Percentiles rank a stretch among this genome's conserved stretches.
These are phyloP conservation scores for Echeneis naucrates DNA, from an alignment of 2,797 vertebrate genomes.

Conservation along the genomic window DNA sequence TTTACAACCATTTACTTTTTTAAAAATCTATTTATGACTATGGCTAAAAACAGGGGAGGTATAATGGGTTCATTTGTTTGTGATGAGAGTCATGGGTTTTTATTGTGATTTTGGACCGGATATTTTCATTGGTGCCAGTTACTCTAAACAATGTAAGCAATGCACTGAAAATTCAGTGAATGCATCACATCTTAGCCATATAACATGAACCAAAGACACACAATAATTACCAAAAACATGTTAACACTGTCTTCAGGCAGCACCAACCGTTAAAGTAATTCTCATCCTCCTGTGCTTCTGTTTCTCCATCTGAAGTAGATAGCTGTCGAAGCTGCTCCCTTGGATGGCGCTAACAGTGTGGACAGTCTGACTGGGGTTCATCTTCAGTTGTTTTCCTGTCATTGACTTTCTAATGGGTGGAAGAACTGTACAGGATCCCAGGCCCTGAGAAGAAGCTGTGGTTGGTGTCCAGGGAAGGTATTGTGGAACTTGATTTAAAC, in stretches of 20 bases:
- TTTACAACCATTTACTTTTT: background rate
- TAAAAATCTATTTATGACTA: too few relatives aligned
- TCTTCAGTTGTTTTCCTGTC: conserved; percentile 55
- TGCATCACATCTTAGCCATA: background rate
- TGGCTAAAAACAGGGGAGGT: background rate
- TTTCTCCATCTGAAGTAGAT: conserved; percentile 82
- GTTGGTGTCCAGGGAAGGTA: conserved; percentile 46
- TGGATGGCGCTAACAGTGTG: conserved; percentile 45
- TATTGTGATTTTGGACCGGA: background rate
- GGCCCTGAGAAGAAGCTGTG: conserved; percentile 38
- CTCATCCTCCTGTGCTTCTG: conserved; percentile 75
- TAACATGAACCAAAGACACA: too few relatives aligned
- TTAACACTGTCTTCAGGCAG: background rate
- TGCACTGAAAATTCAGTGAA: background rate
- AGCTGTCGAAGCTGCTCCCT: conserved; percentile 82
- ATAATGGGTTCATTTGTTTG: background rate
- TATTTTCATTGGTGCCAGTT: background rate
- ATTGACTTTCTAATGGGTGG: conserved; percentile 77
- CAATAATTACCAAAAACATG: background rate
- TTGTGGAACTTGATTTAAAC: conserved; percentile 50
- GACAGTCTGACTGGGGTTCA: conserved; percentile 9
- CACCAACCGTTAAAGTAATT: conserved; percentile 82
- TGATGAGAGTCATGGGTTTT: background rate
- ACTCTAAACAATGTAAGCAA: background rate
- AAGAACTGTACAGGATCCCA: conserved; percentile 66